Evolutionary conservation across 2,113 vertebrate genomes (phyloP).

Genomic region (Tragelaphus strepsiceros): DNA sequence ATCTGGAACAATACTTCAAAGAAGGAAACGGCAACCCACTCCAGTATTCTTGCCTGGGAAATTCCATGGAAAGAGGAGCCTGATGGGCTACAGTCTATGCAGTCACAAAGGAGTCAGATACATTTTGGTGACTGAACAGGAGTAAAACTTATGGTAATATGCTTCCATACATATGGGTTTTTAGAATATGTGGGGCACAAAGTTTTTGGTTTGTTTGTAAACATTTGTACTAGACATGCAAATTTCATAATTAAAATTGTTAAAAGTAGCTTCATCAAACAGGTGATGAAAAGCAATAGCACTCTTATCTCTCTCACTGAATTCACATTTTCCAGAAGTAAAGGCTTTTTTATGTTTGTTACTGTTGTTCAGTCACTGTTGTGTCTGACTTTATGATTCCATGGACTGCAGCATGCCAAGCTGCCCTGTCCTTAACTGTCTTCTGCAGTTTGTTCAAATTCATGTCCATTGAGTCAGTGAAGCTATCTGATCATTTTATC

Average conservation of each 20-base stretch:
- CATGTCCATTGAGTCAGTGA: not conserved
- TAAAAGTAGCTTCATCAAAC: not conserved
- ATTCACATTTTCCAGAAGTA: not conserved
- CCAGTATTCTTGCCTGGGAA: not conserved
- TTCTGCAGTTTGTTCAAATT: not conserved
- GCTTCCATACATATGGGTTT: not conserved
- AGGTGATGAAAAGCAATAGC: not conserved
- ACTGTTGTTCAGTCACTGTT: not conserved
- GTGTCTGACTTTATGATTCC: not conserved
- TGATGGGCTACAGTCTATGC: not conserved
- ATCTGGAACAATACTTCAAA: rapidly evolving
- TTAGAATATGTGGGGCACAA: not conserved
- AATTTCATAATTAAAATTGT: not conserved
- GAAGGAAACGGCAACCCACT: rapidly evolving
- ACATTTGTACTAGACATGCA: not conserved
- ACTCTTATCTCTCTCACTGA: not conserved
- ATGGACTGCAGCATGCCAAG: not conserved
- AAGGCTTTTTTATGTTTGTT: not conserved
- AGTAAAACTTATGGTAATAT: not conserved
- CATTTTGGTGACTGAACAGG: not conserved
- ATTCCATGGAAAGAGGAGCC: not conserved
- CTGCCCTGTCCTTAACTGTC: not conserved
- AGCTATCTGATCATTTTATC: not conserved
- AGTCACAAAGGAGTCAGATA: not conserved
- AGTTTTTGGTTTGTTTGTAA: not conserved